Evolutionary conservation across 2,888 invertebrate species (phyloP), one percentile per base, ranked within the genome.

Genomic region (Ptychoptera albimana): DNA sequence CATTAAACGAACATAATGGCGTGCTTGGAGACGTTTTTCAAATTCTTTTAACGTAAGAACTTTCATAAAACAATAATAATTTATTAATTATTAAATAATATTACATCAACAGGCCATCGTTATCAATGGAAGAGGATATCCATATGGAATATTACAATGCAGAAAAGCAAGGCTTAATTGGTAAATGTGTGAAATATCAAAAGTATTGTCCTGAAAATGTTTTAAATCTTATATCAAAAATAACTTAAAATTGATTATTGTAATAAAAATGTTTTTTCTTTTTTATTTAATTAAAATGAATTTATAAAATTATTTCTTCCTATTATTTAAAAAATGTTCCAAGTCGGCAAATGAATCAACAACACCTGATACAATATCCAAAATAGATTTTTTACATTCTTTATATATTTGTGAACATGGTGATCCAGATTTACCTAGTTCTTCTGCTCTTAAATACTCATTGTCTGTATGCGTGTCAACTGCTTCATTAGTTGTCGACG

Each of bases 381-480:
- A 34, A n/a, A 42, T 35, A 23, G 42, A 42, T 35, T 12, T n/a
- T n/a, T 42, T 23, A 13, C 42, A 42, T n/a, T 42, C 34, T 35
- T 34, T 34, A 42, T 35, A 42, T 12, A 42, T 35, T 12, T 35
- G 3, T 10, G 34, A 15, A 38, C 65, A 66, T 32, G 56, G 54
- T 8, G 53, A 58, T 11, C 59, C 60, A 12, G 58, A 53, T 53
- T 70, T 71, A 4, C 84, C 84, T 4, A 79, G 59, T 46, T 71
- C 63, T 59, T 85, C 84, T 0, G 84, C 83, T 3, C 79, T 77
- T 42, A 77, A 73, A 59, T 82, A 84, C 57, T 82, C 82, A 50
- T 75, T 77, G 60, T 83, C 80, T 0, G 71, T 69, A 57, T 79
- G 73, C 47, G 76, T 72, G 4, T 76, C 74, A 14, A 79, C 55